These are phyloP conservation scores for Panthera leo DNA, from an alignment of 2,113 vertebrate genomes.

Conservation along the genomic window DNA sequence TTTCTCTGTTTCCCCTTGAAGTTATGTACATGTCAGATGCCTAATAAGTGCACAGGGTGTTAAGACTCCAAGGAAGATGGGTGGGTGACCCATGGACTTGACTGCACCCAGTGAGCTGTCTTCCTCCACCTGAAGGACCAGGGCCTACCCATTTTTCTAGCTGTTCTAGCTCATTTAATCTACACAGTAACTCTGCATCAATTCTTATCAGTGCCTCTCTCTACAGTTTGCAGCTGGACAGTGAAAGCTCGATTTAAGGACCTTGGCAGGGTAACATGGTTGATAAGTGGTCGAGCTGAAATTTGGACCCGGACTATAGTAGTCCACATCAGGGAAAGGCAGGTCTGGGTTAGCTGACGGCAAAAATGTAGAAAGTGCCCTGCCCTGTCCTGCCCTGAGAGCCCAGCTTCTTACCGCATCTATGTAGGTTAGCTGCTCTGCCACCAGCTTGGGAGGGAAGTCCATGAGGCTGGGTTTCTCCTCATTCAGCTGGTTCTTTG, in stretches of 20 bases:
- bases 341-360: background rate
- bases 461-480: background rate
- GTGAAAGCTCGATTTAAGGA: background rate
- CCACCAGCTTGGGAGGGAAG: background rate
- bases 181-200: background rate
- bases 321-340: background rate
- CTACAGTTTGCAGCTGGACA: background rate
- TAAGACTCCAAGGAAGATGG: background rate
- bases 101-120: background rate
- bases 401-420: background rate
- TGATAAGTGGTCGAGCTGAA: background rate
- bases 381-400: background rate
- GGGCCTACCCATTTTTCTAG: background rate
- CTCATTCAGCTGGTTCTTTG: background rate
- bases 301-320: background rate
- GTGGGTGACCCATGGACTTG: background rate
- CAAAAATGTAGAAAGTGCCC: background rate
- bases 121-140: background rate
- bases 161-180: background rate
- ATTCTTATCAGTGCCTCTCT: background rate
- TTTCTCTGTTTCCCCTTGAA: background rate
- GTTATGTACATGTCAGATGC: background rate
- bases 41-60: background rate
- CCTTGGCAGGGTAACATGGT: background rate
- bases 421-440: background rate